Conservation (phyloP, 2,888 invertebrate genomes). For the Drosophila pseudotalamancana region DNA sequence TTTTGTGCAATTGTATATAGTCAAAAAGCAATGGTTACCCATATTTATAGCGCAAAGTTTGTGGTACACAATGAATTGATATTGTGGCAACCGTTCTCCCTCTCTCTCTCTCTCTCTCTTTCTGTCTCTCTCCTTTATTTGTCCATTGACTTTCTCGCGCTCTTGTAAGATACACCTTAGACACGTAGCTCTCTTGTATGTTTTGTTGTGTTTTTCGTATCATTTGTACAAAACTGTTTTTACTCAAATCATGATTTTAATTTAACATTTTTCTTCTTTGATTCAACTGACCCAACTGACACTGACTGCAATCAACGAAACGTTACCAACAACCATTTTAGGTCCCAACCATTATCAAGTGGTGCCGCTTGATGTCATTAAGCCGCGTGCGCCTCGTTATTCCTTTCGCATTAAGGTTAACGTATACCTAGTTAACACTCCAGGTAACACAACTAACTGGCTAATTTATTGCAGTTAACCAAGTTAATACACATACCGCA, state of each 20-base stretch:
- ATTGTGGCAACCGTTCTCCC: background rate
- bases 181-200: slow-evolving; percentile 14
- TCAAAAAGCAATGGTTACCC: too few relatives aligned
- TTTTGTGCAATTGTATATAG: background rate
- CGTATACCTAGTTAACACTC: slow-evolving; percentile 80
- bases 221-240: slow-evolving; percentile 12
- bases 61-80: background rate
- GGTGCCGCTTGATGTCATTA: slow-evolving; percentile 86
- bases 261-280: slow-evolving; percentile 57
- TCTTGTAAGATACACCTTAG: slow-evolving; percentile 14
- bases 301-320: slow-evolving; percentile 7
- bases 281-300: slow-evolving; percentile 20
- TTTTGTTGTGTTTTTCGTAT: slow-evolving; percentile 24
- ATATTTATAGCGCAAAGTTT: background rate
- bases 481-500: slow-evolving; percentile 23
- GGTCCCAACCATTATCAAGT: slow-evolving; percentile 85
- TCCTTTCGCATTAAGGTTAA: slow-evolving; percentile 83
- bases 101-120: slow-evolving; percentile 1
- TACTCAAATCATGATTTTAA: slow-evolving; percentile 38
- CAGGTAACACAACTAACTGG: slow-evolving; percentile 82
- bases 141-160: background rate
- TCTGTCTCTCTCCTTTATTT: background rate
- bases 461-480: slow-evolving; percentile 9
- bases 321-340: slow-evolving; percentile 49
- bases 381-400: slow-evolving; percentile 84